Percentiles rank a stretch among this genome's conserved stretches.
These are phyloP conservation scores for Pseudorhombus dupliciocellatus DNA, from an alignment of 2,113 vertebrate species.

Conservation along the genomic window DNA sequence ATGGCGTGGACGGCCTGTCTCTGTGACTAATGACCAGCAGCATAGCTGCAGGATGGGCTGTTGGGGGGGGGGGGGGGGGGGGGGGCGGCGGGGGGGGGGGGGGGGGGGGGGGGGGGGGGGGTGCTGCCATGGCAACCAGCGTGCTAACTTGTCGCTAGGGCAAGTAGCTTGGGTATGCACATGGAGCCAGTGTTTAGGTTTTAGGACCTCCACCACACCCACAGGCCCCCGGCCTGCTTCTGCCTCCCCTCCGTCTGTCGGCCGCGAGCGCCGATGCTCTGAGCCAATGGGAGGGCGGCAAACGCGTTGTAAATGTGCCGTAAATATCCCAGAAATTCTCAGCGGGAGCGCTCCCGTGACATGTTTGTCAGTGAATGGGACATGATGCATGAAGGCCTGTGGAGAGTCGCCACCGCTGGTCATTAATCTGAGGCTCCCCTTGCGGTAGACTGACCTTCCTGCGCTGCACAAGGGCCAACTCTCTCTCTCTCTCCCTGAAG, in stretches of 20 bases:
- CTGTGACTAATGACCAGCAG: conserved; percentile 73
- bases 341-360: conserved; percentile 55
- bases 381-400: conserved; percentile 70
- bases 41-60: conserved; percentile 63
- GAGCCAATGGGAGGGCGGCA: conserved; percentile 40
- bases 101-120: background rate
- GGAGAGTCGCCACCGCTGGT: conserved; percentile 52
- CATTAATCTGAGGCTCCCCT: conserved; percentile 73
- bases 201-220: conserved; percentile 24
- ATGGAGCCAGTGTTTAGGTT: conserved; percentile 21
- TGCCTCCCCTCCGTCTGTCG: conserved; percentile 48
- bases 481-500: conserved; percentile 30
- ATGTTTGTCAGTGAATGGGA: conserved; percentile 65
- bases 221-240: conserved; percentile 33
- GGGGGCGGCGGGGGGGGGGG: background rate
- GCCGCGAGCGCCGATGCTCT: conserved; percentile 8
- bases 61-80: conserved; percentile 18
- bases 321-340: conserved; percentile 72
- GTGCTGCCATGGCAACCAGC: conserved; percentile 70
- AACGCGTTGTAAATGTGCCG: conserved; percentile 63
- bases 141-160: conserved; percentile 48
- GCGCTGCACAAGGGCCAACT: conserved; percentile 47
- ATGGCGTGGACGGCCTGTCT: conserved; percentile 58
- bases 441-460: conserved; percentile 69
- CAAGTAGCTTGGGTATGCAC: conserved; percentile 59